These are phyloP conservation scores for Microcebus ravelobensis DNA, from an alignment of 2,113 vertebrate species.

Conservation along the genomic window DNA sequence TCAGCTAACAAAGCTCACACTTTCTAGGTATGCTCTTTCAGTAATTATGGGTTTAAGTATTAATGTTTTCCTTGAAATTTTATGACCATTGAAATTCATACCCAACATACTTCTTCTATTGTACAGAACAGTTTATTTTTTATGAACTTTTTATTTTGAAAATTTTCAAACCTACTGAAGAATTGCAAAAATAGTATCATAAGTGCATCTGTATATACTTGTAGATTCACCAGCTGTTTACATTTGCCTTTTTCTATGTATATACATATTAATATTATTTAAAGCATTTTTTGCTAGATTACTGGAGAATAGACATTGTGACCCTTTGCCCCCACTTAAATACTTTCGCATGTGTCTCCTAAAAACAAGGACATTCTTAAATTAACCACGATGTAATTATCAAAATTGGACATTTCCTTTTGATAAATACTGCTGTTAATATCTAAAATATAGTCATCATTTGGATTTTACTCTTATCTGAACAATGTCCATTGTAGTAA, in stretches of 20 bases:
- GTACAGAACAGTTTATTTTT: neutral
- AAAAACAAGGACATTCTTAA: neutral
- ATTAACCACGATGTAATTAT: neutral
- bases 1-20: conserved; percentile 92
- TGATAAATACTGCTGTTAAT: neutral
- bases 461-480: neutral
- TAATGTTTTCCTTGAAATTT: neutral
- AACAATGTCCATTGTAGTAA: neutral
- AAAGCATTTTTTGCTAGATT: neutral
- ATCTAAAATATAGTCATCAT: neutral
- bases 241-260: neutral
- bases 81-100: neutral
- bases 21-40: conserved; percentile 89
- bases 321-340: neutral
- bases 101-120: neutral
- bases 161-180: neutral
- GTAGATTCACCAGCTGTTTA: neutral
- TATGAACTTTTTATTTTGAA: neutral
- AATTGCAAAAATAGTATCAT: neutral
- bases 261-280: neutral
- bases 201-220: neutral
- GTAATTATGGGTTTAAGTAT: neutral
- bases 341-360: neutral
- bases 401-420: conserved; percentile 7
- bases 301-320: conserved; percentile 13